Base-by-base conservation (phyloP, 2,888 invertebrate species). In the Brenthis hecate region DNA sequence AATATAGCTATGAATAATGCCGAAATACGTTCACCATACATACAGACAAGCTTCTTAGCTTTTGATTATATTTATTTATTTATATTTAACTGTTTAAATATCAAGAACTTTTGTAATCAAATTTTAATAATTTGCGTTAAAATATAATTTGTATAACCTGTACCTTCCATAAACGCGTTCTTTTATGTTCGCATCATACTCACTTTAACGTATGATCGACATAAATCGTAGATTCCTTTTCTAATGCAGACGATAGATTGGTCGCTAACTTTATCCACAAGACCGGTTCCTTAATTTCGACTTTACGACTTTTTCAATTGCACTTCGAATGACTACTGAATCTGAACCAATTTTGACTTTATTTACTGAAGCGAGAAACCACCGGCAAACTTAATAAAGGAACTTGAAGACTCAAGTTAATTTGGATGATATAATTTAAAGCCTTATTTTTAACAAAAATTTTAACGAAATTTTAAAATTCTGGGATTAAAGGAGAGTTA, bases 271-370 rank as follows among this genome's bases (percentile, higher is more conserved):
- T 63, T 57, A 43, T 13, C 23, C 47, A 63, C n/a, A 50, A 58
- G 32, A 50, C 23, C 60, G 50, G 47, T 51, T 50, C 55, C 58
- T 66, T 67, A 70, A 67, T 67, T 57, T 70, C 51, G 11, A 60
- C 60, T 60, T 66, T 67, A 67, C 54, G 43, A 62, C 66, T 63
- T 64, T 56, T 62, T 65, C 68, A 68, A 70, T 61, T 65, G 61
- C 54, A 68, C 61, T 68, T 56, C 65, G 43, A 19, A 19, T 51
- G 62, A 62, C 57, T 70, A 50, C 70, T 70, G 66, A 53, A 53
- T 62, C 36, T 43, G 47, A 68, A 68, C 48, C 68, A 68, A 71
- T 68, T 65, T 62, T 43, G 16, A 56, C 50, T 65, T 70, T 68
- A 68, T 65, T 68, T 56, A 65, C 61, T 61, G 51, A 53, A 64